Evolutionary conservation across 2,113 vertebrate species (phyloP).

Genomic region (Ctenomys sociabilis): DNA sequence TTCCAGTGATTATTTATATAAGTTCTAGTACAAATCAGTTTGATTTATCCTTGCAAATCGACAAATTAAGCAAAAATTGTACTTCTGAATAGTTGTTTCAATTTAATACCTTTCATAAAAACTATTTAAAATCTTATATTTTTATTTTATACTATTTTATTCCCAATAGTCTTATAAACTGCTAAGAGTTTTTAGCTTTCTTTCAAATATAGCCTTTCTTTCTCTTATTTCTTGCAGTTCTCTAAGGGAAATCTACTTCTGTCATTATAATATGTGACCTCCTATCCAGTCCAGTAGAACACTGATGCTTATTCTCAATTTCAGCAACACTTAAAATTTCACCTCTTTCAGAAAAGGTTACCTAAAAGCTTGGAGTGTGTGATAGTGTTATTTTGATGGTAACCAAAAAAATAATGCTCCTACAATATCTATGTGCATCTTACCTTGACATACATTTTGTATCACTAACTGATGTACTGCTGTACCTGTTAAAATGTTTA

Average conservation of each 20-base stretch:
- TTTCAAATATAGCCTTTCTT: neutral
- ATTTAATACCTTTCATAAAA: neutral
- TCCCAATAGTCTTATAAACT: neutral
- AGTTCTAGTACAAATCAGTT: neutral
- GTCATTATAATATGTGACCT: neutral
- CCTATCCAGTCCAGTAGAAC: neutral
- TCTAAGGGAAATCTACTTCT: slow-evolving; percentile 1
- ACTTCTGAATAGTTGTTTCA: neutral
- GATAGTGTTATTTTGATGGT: too few relatives aligned
- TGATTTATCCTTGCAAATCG: neutral
- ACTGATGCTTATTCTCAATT: neutral
- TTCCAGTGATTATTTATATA: neutral
- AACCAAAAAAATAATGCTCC: neutral
- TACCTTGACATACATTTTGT: neutral
- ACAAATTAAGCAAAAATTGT: neutral
- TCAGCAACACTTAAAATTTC: neutral
- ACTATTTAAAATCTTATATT: neutral
- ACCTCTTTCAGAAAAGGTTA: neutral
- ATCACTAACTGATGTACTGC: neutral
- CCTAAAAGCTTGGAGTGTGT: neutral
- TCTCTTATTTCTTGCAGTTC: neutral
- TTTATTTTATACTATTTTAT: neutral
- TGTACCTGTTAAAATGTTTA: neutral
- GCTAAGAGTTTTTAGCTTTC: neutral
- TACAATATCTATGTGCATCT: neutral